phyloP scores from a whole-genome alignment of 1,140 invertebrate genomes.

The Varroa destructor region DNA sequence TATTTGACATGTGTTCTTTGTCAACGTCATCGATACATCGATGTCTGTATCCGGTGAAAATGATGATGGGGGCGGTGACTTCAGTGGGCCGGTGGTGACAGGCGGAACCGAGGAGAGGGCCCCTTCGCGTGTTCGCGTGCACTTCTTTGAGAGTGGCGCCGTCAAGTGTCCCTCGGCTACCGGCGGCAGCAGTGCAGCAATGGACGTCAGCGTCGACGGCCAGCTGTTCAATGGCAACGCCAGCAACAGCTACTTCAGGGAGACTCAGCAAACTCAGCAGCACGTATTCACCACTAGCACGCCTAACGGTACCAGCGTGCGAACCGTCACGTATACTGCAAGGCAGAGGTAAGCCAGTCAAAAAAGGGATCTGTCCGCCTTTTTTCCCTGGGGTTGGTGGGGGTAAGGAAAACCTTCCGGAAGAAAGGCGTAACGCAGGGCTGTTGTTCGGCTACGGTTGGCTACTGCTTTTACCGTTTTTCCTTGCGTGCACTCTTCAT shows the following conservation, averaged over 20 bases:
- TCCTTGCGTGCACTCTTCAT: too few relatives aligned
- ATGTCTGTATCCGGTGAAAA: too few relatives aligned
- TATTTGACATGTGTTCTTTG: too few relatives aligned
- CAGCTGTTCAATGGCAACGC: background rate
- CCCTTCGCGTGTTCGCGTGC: conserved; percentile 11
- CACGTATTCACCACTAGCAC: conserved; percentile 25
- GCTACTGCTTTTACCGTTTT: too few relatives aligned
- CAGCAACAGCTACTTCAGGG: conserved; percentile 28
- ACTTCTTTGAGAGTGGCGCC: conserved; percentile 24
- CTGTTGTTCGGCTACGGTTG: too few relatives aligned
- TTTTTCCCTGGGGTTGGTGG: background rate
- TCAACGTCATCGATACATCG: too few relatives aligned
- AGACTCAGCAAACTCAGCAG: conserved; percentile 13
- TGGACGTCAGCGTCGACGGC: conserved; percentile 4
- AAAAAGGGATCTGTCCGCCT: background rate
- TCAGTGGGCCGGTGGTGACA: conserved; percentile 16
- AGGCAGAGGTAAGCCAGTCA: conserved; percentile 9
- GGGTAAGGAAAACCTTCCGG: background rate
- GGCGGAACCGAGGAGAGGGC: conserved; percentile 11
- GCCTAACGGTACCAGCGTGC: conserved; percentile 23
- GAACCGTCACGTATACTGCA: conserved; percentile 20
- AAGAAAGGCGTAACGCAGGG: background rate
- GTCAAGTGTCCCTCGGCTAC: conserved; percentile 22
- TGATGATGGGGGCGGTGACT: too few relatives aligned
- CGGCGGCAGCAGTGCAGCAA: conserved; percentile 4